These are phyloP conservation scores for Caenorhabditis sp. DNA, from an alignment of 2,888 invertebrate species.

Conservation along the genomic window DNA sequence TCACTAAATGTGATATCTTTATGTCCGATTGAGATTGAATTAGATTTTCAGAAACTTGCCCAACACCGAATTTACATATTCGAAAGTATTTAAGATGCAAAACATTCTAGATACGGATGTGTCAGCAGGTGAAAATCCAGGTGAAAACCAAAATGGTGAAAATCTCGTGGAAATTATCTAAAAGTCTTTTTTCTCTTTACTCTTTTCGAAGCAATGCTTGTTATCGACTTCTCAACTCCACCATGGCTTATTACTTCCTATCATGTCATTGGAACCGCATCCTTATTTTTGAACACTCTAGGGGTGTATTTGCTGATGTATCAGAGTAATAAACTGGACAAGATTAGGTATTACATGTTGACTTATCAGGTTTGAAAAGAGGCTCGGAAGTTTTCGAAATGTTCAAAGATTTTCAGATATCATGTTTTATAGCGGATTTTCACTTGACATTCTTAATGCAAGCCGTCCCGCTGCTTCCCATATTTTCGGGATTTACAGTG, in stretches of 20 bases:
- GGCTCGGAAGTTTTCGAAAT: too few species aligned
- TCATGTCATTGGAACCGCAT: background rate
- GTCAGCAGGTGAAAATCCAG: too few species aligned
- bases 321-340: background rate
- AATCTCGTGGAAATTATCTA: too few species aligned
- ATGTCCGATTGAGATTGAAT: too few species aligned
- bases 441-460: constrained; percentile 19
- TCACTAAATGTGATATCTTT: too few species aligned
- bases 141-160: too few species aligned
- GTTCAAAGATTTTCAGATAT: constrained; percentile 22
- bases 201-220: too few species aligned
- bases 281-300: background rate
- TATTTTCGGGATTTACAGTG: background rate
- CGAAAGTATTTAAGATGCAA: too few species aligned
- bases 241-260: constrained; percentile 1
- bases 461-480: constrained; percentile 3
- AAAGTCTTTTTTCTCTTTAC: too few species aligned
- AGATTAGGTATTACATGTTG: constrained; percentile 8
- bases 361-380: constrained; percentile 5
- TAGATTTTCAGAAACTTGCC: too few species aligned
- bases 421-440: background rate
- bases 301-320: constrained; percentile 14
- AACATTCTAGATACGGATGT: too few species aligned
- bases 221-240: background rate
- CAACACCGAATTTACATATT: too few species aligned